Conservation (phyloP, 2,113 vertebrate genomes). For the Spizaetus ornatus region DNA sequence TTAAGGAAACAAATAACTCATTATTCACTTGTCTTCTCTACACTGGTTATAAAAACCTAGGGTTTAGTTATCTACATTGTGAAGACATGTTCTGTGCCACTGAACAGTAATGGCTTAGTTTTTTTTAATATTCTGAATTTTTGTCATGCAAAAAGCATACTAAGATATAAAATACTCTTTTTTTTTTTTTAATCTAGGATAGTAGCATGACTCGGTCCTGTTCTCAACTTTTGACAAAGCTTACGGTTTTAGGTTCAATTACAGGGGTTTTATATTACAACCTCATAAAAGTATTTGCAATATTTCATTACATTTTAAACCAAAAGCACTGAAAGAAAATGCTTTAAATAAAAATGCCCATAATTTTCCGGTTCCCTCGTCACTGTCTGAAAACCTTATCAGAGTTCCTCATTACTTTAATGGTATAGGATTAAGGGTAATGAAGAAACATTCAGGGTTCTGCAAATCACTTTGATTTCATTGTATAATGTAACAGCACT, state of each 20-base stretch:
- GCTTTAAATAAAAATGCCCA: constrained; percentile 20
- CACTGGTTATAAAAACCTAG: neutral
- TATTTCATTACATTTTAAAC: constrained; percentile 29
- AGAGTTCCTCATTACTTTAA: constrained; percentile 6
- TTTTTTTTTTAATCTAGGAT: neutral
- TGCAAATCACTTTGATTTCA: constrained; percentile 54
- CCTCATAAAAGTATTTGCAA: neutral
- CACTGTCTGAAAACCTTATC: constrained; percentile 39
- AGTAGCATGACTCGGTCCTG: neutral
- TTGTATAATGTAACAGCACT: constrained; percentile 29
- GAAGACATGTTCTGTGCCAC: neutral
- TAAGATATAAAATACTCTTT: neutral
- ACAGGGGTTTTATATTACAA: neutral
- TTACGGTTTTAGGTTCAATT: neutral
- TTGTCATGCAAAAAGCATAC: neutral
- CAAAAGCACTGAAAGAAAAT: neutral
- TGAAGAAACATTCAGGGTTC: constrained; percentile 39
- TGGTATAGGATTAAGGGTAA: constrained; percentile 29
- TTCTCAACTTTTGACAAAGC: neutral
- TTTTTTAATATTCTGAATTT: neutral
- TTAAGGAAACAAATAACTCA: neutral
- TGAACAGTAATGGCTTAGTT: rapidly evolving
- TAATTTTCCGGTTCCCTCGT: neutral
- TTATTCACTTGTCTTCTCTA: neutral
- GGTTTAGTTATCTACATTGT: neutral